These are phyloP conservation scores for Cepaea hortensis DNA, from an alignment of 2,888 invertebrate species.

Conservation along the genomic window DNA sequence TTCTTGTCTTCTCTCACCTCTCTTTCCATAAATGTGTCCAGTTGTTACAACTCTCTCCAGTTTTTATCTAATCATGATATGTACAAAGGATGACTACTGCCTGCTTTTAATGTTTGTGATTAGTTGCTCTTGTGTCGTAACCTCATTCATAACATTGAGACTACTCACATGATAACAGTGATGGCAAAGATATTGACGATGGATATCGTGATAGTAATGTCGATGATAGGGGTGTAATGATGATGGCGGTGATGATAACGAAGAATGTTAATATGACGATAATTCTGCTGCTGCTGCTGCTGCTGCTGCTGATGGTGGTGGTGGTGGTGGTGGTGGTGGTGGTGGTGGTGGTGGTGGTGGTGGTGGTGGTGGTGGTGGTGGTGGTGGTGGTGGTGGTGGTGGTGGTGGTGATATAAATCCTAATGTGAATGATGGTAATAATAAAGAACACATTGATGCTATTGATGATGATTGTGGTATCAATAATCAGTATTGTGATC, in stretches of 20 bases:
- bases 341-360: neutral
- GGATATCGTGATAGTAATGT: neutral
- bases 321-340: neutral
- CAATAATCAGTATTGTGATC: neutral
- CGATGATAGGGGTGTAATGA: neutral
- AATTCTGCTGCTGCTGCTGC: neutral
- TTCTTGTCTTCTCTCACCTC: too few species aligned
- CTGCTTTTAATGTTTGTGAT: too few species aligned
- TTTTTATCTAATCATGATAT: too few species aligned
- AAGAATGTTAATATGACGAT: neutral
- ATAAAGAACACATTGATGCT: neutral
- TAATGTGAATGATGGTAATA: neutral
- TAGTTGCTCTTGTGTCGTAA: too few species aligned
- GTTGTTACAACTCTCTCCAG: too few species aligned
- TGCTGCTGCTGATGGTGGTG: neutral
- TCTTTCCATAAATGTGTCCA: too few species aligned
- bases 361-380: neutral
- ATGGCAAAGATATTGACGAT: too few species aligned
- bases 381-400: neutral
- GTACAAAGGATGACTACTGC: too few species aligned
- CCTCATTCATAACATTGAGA: too few species aligned
- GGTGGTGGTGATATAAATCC: neutral
- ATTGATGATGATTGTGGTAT: neutral
- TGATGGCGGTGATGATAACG: neutral
- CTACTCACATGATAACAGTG: too few species aligned